Evolutionary conservation across 2,888 invertebrate genomes (phyloP).

Genomic region (Meganola albula): DNA sequence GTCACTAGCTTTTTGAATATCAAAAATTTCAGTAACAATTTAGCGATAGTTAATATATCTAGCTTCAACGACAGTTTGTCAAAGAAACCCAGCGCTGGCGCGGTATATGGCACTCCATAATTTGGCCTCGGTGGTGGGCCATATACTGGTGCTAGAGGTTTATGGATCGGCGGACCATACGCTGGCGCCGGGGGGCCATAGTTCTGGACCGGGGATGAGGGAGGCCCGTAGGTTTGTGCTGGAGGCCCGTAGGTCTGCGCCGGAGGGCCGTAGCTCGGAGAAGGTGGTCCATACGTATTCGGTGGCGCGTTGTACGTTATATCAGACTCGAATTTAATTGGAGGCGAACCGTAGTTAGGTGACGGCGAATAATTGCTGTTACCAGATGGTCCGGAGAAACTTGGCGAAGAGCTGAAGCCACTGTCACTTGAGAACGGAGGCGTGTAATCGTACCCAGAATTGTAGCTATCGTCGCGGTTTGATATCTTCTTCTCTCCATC

Average conservation of each 20-base stretch:
- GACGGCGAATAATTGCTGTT: slow-evolving; percentile 49
- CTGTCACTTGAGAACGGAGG: slow-evolving; percentile 52
- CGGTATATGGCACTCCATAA: slow-evolving; percentile 77
- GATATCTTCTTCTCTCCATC: slow-evolving; percentile 68
- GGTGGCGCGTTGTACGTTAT: slow-evolving; percentile 42
- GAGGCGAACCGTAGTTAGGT: slow-evolving; percentile 51
- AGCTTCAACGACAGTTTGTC: slow-evolving; percentile 84
- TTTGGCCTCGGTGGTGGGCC: slow-evolving; percentile 66
- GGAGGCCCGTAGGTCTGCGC: slow-evolving; percentile 55
- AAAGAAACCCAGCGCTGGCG: slow-evolving; percentile 73
- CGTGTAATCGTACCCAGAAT: slow-evolving; percentile 62
- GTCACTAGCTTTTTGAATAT: slow-evolving; percentile 90
- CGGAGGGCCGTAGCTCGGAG: slow-evolving; percentile 54
- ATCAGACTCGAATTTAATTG: slow-evolving; percentile 47
- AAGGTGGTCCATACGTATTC: slow-evolving; percentile 35
- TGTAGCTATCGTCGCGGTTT: slow-evolving; percentile 67
- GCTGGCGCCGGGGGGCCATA: slow-evolving; percentile 59
- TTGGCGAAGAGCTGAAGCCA: slow-evolving; percentile 47
- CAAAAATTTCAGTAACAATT: slow-evolving; percentile 84
- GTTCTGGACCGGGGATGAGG: slow-evolving; percentile 42
- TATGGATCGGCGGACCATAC: slow-evolving; percentile 63
- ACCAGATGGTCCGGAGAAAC: slow-evolving; percentile 41
- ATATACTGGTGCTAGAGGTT: slow-evolving; percentile 47
- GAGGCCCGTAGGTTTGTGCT: slow-evolving; percentile 40
- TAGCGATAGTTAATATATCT: slow-evolving; percentile 84